Percentiles rank a stretch among this genome's conserved stretches.
phyloP scores from a whole-genome alignment of 37 sponge, comb jelly and placozoan genomes.

The Crambe crambe region DNA sequence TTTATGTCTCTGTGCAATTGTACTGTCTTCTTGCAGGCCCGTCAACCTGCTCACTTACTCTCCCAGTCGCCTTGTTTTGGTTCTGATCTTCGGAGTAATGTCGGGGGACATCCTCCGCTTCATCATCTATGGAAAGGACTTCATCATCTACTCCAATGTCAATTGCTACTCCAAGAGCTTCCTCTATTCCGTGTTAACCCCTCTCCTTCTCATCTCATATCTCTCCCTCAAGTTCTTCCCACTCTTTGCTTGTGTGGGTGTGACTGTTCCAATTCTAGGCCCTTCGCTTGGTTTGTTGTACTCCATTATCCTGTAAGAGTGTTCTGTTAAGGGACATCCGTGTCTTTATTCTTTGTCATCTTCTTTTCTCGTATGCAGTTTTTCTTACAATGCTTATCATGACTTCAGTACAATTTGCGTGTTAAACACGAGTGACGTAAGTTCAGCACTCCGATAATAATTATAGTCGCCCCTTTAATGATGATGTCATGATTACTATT shows the following conservation, averaged over 20 bases:
- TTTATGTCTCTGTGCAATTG: neutral
- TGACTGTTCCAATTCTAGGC: constrained; percentile 15
- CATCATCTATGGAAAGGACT: neutral
- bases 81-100: constrained; percentile 8
- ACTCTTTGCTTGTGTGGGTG: constrained; percentile 39
- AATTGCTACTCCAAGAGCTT: neutral
- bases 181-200: neutral
- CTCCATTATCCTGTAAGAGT: constrained; percentile 7
- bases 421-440: neutral
- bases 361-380: neutral
- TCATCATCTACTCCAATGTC: neutral
- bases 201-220: neutral
- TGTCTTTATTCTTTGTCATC: neutral
- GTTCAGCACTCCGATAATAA: neutral
- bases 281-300: constrained; percentile 7
- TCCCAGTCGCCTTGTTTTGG: neutral
- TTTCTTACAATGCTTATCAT: neutral
- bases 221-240: constrained; percentile 20
- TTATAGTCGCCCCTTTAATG: neutral
- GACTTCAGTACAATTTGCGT: too few relatives aligned
- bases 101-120: constrained; percentile 5
- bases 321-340: neutral
- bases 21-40: neutral
- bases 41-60: constrained; percentile 10
- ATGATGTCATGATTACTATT: neutral